Evolutionary conservation across 2,113 vertebrate species (phyloP).

Genomic region (Axis porcinus): DNA sequence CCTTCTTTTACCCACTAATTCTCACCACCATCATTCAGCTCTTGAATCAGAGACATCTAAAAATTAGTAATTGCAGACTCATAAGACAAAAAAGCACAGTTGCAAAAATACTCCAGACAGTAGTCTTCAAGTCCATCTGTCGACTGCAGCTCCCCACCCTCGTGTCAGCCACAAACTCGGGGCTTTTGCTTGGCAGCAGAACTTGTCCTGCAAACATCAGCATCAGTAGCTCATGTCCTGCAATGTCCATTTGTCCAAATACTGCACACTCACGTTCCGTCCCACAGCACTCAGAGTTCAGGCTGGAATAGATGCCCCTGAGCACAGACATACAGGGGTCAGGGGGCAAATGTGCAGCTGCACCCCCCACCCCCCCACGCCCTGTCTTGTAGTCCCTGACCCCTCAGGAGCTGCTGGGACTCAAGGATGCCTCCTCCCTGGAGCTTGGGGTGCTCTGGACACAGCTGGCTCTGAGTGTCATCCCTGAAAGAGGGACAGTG

Average conservation of each 20-base stretch:
- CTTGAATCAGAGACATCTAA: background rate
- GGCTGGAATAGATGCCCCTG: background rate
- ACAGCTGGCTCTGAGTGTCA: background rate
- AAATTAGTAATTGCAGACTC: background rate
- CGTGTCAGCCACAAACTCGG: background rate
- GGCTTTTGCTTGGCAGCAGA: background rate
- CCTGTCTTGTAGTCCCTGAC: background rate
- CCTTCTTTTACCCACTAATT: background rate
- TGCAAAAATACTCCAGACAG: background rate
- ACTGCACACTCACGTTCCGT: background rate
- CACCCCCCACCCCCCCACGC: accelerated
- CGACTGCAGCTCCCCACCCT: background rate
- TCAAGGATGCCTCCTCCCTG: background rate
- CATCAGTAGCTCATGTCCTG: background rate
- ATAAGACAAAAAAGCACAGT: background rate
- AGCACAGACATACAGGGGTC: background rate
- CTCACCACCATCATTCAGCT: background rate
- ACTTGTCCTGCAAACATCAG: background rate
- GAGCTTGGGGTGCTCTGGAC: background rate
- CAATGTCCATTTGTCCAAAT: background rate
- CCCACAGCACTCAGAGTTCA: background rate
- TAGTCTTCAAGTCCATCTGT: background rate
- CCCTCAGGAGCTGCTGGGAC: background rate
- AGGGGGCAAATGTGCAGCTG: background rate
- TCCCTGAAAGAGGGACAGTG: background rate